phyloP scores from a whole-genome alignment of 2,888 invertebrate species.

The Euzetes globulus region DNA sequence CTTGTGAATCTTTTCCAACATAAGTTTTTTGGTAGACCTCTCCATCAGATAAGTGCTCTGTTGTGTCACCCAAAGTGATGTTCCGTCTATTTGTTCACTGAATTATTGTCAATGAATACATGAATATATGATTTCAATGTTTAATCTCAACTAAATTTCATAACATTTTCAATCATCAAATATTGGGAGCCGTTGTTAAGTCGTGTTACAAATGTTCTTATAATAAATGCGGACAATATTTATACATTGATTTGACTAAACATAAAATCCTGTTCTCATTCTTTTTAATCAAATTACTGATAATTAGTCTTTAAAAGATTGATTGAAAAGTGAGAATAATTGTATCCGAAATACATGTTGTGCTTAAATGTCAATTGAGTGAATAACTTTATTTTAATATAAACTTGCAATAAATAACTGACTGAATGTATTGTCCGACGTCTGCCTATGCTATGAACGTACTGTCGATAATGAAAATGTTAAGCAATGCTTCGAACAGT shows the following conservation, averaged over 20 bases:
- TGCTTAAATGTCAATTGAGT: too few relatives aligned
- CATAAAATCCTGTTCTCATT: too few relatives aligned
- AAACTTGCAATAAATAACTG: neutral
- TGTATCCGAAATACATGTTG: too few relatives aligned
- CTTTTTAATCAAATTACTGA: too few relatives aligned
- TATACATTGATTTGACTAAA: too few relatives aligned
- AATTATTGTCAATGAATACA: neutral
- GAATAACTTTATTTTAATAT: neutral
- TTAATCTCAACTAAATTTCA: neutral
- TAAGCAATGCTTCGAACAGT: neutral
- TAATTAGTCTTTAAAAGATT: too few relatives aligned
- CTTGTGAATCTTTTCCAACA: neutral
- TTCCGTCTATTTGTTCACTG: neutral
- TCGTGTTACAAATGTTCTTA: too few relatives aligned
- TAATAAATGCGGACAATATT: too few relatives aligned
- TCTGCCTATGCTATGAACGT: constrained; percentile 25
- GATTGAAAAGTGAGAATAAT: too few relatives aligned
- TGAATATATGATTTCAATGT: neutral
- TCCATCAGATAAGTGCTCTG: neutral
- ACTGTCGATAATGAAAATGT: constrained; percentile 25
- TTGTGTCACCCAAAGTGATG: neutral
- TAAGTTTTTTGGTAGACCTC: neutral
- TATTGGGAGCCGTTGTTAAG: too few relatives aligned
- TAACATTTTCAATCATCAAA: neutral
- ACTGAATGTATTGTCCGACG: constrained; percentile 19